phyloP scores from a whole-genome alignment of 2,113 vertebrate species.

The Xiphophorus couchianus region DNA sequence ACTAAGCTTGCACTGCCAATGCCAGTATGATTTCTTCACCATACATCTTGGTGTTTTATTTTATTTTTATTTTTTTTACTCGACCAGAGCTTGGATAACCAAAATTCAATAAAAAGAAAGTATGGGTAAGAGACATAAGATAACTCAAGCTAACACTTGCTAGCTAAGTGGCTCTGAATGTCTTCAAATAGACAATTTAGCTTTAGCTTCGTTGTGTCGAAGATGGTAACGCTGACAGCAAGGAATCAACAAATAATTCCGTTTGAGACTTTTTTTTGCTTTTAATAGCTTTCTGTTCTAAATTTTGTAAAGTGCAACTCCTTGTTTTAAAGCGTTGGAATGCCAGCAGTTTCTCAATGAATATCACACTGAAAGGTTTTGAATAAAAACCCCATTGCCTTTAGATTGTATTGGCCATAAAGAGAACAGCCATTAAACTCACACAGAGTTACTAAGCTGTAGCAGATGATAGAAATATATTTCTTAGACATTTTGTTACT shows the following conservation, averaged over 20 bases:
- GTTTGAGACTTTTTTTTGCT: slow-evolving; percentile 16
- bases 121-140: neutral
- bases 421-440: slow-evolving; percentile 24
- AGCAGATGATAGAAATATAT: slow-evolving; percentile 17
- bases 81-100: slow-evolving; percentile 33
- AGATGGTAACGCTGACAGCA: neutral
- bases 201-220: slow-evolving; percentile 14
- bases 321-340: slow-evolving; percentile 14
- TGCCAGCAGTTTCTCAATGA: slow-evolving; percentile 43
- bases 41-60: slow-evolving; percentile 37
- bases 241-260: slow-evolving; percentile 13
- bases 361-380: slow-evolving; percentile 46
- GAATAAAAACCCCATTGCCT: slow-evolving; percentile 41
- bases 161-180: slow-evolving; percentile 19
- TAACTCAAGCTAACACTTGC: neutral
- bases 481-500: neutral
- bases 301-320: slow-evolving; percentile 24
- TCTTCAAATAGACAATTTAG: slow-evolving; percentile 20
- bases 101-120: slow-evolving; percentile 34
- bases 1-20: slow-evolving; percentile 81
- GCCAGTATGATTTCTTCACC: slow-evolving; percentile 57
- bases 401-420: slow-evolving; percentile 41
- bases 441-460: neutral
- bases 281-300: slow-evolving; percentile 45
- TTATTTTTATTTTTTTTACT: slow-evolving; percentile 15